Evolutionary conservation across 1,140 invertebrate species (phyloP).

Genomic region (Harpegnathos saltator): DNA sequence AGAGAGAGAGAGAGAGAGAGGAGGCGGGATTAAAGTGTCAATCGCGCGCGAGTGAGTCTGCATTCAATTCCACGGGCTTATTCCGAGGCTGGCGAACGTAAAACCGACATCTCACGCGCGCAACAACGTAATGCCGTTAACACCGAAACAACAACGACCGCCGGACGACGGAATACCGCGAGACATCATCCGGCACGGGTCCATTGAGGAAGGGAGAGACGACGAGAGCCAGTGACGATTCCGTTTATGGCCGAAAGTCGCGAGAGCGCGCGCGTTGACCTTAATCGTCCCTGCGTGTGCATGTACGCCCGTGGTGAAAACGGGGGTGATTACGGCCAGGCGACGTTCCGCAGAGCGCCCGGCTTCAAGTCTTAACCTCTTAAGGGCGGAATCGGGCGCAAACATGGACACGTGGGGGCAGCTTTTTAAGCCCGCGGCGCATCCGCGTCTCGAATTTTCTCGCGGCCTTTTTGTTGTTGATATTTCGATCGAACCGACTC

Average conservation of each 20-base stretch:
- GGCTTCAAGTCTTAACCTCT: constrained; percentile 17
- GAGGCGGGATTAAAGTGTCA: constrained; percentile 1
- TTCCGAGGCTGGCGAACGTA: constrained; percentile 12
- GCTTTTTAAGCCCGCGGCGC: neutral
- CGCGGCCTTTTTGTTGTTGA: neutral
- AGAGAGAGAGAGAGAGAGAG: too few relatives aligned
- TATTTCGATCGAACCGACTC: too few relatives aligned
- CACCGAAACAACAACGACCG: constrained; percentile 45
- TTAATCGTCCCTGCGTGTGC: constrained; percentile 29
- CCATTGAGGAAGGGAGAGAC: too few relatives aligned
- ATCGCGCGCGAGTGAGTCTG: neutral
- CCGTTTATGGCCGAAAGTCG: constrained; percentile 21
- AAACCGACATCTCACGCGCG: constrained; percentile 16
- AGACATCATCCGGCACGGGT: constrained; percentile 12
- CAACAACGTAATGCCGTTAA: constrained; percentile 35
- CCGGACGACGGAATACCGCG: constrained; percentile 6
- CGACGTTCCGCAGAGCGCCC: neutral
- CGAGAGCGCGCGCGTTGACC: constrained; percentile 48
- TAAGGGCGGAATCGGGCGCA: constrained; percentile 20
- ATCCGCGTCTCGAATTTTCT: constrained; percentile 26
- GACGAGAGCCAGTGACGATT: constrained; percentile 26
- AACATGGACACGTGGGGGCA: neutral
- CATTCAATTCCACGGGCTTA: constrained; percentile 37
- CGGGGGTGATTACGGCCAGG: constrained; percentile 18
- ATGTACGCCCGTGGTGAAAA: constrained; percentile 15